These are phyloP conservation scores for Delphinus delphis DNA, from an alignment of 2,113 vertebrate genomes.

Conservation along the genomic window DNA sequence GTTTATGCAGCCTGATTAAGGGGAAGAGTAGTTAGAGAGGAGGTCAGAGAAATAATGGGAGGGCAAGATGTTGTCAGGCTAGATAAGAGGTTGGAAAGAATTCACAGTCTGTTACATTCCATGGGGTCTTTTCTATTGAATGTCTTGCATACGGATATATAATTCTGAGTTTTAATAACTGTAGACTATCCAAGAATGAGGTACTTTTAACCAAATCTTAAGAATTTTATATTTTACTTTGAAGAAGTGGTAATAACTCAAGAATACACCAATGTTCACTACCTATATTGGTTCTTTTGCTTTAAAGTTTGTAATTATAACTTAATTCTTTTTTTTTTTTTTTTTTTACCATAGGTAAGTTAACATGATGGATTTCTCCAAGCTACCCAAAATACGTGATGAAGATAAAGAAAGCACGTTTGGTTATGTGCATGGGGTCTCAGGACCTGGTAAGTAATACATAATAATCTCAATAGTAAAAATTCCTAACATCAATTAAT, in stretches of 20 bases:
- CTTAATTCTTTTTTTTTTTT: constrained; percentile 5
- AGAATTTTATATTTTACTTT: constrained; percentile 48
- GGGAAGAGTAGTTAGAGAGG: background rate
- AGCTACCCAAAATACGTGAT: constrained; percentile 94
- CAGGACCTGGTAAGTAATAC: constrained; percentile 92
- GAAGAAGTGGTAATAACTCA: background rate
- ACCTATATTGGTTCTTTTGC: constrained; percentile 31
- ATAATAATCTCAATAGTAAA: background rate
- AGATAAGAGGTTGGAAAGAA: background rate
- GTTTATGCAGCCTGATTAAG: background rate
- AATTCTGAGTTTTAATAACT: background rate
- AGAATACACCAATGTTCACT: background rate
- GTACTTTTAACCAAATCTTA: constrained; percentile 17
- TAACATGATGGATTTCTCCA: constrained; percentile 94
- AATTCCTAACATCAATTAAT: background rate
- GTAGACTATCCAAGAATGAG: background rate
- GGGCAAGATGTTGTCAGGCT: background rate
- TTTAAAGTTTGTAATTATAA: constrained; percentile 34
- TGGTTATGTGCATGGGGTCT: constrained; percentile 97
- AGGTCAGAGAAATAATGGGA: background rate
- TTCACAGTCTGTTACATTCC: background rate
- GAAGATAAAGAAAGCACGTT: constrained; percentile 93
- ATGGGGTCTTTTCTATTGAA: background rate
- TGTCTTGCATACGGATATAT: background rate
- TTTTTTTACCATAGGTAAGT: constrained; percentile 72